phyloP scores from a whole-genome alignment of 2,888 invertebrate species.

The Brachypterus glaber region DNA sequence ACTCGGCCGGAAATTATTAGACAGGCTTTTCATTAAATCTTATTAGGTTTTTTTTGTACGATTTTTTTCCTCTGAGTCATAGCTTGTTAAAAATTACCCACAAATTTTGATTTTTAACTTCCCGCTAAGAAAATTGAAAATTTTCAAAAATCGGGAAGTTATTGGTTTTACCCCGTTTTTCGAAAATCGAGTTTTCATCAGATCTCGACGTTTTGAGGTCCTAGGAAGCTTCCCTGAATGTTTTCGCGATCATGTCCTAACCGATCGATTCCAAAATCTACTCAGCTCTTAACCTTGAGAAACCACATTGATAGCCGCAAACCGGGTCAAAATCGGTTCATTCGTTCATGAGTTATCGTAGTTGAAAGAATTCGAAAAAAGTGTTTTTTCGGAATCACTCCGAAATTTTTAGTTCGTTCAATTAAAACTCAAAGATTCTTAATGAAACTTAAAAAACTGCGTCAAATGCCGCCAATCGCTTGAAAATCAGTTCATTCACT shows the following conservation, averaged over 20 bases:
- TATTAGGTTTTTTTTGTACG: no score
- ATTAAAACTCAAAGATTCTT: no score
- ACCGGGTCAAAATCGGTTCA: neutral
- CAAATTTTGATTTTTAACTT: no score
- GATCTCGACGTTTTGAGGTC: conserved; percentile 4
- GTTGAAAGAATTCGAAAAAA: neutral
- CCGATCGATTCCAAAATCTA: neutral
- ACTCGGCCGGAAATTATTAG: no score
- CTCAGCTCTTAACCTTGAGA: neutral
- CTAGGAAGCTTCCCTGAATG: conserved; percentile 1
- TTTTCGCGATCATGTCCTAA: neutral
- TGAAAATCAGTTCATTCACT: no score
- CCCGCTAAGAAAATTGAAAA: conserved; percentile 2
- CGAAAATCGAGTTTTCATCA: conserved; percentile 3
- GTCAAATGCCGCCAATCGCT: no score
- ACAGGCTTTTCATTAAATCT: no score
- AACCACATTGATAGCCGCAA: neutral
- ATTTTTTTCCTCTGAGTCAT: no score
- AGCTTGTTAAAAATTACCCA: no score
- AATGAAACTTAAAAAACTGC: no score
- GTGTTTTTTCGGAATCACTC: neutral
- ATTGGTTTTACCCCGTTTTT: conserved; percentile 5
- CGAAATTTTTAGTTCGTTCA: no score
- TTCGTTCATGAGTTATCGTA: neutral
- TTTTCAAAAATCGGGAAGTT: conserved; percentile 3